Evolutionary conservation across 2,797 vertebrate genomes (phyloP).

Genomic region (Cottoperca gobio): DNA sequence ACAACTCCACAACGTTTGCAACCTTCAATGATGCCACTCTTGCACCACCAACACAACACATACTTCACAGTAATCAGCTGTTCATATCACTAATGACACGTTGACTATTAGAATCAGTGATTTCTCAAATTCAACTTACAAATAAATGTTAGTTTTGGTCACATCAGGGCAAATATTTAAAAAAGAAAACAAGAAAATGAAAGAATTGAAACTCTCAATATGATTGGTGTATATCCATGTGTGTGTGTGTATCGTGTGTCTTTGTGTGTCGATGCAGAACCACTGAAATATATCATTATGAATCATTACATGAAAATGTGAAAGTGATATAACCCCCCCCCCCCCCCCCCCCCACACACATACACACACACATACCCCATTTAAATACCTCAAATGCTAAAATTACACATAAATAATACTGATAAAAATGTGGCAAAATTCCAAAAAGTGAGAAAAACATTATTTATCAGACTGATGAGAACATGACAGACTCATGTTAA

Average conservation of each 20-base stretch:
- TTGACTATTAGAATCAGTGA: not conserved
- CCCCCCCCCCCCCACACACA: too few relatives aligned
- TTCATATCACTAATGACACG: constrained; percentile 11
- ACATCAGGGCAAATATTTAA: constrained; percentile 29
- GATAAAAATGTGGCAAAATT: constrained; percentile 67
- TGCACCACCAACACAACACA: not conserved
- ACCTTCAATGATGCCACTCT: not conserved
- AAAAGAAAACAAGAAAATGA: constrained; percentile 20
- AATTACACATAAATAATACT: constrained; percentile 66
- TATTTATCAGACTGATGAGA: constrained; percentile 51
- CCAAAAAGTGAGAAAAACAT: constrained; percentile 60
- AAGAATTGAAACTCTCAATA: not conserved
- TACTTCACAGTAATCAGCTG: constrained; percentile 27
- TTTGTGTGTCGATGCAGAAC: constrained; percentile 53
- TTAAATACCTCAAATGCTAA: constrained; percentile 53
- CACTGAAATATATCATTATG: constrained; percentile 54
- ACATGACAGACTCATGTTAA: constrained; percentile 44
- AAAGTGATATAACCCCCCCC: constrained; percentile 36
- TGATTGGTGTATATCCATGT: constrained; percentile 19
- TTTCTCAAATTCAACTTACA: constrained; percentile 13
- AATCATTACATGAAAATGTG: constrained; percentile 60
- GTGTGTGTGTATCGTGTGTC: constrained; percentile 33
- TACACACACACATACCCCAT: constrained; percentile 9
- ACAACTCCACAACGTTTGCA: constrained; percentile 6
- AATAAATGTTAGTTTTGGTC: constrained; percentile 50